A percentile compares a stretch with the other conserved stretches of the same genome.
Conservation (phyloP, 2,113 vertebrate genomes). For the Neofelis nebulosa region DNA sequence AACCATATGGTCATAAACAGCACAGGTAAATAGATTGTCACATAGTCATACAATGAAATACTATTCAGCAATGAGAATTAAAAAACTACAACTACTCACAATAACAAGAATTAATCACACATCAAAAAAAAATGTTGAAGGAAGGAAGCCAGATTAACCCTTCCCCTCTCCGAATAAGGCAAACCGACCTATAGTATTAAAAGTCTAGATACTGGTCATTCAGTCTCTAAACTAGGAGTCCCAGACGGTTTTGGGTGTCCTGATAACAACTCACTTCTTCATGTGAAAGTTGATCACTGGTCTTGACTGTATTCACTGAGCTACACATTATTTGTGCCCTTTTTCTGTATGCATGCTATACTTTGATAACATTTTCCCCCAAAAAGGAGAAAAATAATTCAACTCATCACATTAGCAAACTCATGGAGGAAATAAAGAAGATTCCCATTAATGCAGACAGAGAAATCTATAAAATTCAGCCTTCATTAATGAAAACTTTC, state of each 20-base stretch:
- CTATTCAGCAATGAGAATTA: not conserved
- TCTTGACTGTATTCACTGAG: not conserved
- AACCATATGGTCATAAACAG: not conserved
- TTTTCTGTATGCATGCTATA: not conserved
- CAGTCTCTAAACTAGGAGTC: not conserved
- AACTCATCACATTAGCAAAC: conserved; percentile 51
- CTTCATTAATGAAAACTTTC: conserved; percentile 42
- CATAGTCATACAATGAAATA: not conserved
- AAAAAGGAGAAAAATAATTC: not conserved
- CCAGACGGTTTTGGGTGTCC: not conserved
- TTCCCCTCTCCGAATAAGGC: not conserved
- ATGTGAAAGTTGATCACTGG: not conserved
- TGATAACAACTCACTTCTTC: not conserved
- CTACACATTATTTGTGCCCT: not conserved
- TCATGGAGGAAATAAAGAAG: conserved; percentile 51
- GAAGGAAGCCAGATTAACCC: not conserved
- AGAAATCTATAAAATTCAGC: conserved; percentile 41
- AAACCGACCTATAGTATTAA: not conserved
- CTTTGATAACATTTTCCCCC: not conserved
- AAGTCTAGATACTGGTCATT: not conserved
- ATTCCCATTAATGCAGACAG: conserved; percentile 47
- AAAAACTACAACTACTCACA: not conserved
- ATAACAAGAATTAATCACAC: not conserved
- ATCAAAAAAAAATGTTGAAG: not conserved
- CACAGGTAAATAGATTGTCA: not conserved